Evolutionary conservation across 2,888 invertebrate genomes (phyloP), one percentile per base, ranked within the genome.

Genomic region (Tenthredo amoena): DNA sequence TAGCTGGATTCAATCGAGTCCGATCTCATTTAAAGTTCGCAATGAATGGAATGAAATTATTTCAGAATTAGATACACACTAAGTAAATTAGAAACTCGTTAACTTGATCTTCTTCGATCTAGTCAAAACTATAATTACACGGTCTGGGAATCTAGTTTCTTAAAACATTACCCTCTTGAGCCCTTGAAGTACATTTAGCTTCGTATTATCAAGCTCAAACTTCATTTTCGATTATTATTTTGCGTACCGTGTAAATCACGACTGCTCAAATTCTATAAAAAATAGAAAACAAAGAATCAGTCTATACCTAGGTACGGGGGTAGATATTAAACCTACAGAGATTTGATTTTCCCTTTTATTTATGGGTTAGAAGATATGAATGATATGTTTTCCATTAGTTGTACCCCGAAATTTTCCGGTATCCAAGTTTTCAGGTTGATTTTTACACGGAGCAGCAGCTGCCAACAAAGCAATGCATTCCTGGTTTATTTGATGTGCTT

Each of bases 381-480:
- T 34, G 68, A 68, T 34, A 68, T 68, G 34, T 68, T 74, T 74
- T 40, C 72, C 21, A 43, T 74, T 21, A 74, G 21, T 43, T 40
- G 5, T 74, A n/a, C 26, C 72, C 21, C 15, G 10, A 40, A 74
- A 43, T 74, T 43, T 77, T 77, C 68, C 68, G 68, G 31, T 2
- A 77, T 77, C 55, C 34, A 34, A 55, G 47, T 83, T 68, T 47
- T 18, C 15, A n/a, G 68, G 40, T 71, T 62, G 34, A 47, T 68
- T 83, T 68, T 83, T 26, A 21, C 68, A 83, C 83, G 83, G 83
- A 40, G 50, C 40, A 83, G 4, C 83, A 83, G 68, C 83, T 68
- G 83, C 47, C 83, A 37, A 83, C 83, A 83, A 83, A 83, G 83
- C 65, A 50, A 83, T 83, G 83, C 68, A 83, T 83, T 83, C 83